phyloP scores from a whole-genome alignment of 1,140 invertebrate species.

The Drosophila tristis region DNA sequence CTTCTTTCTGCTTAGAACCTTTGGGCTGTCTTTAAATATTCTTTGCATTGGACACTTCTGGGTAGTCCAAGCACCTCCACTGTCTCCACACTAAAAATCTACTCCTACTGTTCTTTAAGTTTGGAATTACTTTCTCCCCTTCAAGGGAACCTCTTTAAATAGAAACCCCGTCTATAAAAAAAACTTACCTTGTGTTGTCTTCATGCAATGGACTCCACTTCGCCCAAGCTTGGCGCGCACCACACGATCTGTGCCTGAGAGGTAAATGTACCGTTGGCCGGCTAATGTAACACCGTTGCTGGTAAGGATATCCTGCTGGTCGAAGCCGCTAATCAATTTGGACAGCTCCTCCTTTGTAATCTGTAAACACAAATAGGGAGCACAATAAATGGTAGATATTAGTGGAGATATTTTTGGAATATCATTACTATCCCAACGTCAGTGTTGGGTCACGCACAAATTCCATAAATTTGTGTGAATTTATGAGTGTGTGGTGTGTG shows the following conservation, averaged over 20 bases:
- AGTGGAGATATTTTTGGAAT: constrained; percentile 10
- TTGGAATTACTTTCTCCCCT: no score
- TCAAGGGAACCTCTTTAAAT: background rate
- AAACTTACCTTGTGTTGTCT: constrained; percentile 92
- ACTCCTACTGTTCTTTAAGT: no score
- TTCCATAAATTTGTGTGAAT: constrained; percentile 56
- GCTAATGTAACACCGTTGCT: constrained; percentile 94
- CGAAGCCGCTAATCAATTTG: constrained; percentile 94
- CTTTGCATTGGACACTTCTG: no score
- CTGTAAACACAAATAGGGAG: constrained; percentile 84
- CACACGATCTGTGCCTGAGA: constrained; percentile 95
- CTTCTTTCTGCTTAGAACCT: no score
- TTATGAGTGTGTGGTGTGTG: constrained; percentile 30
- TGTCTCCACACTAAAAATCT: no score
- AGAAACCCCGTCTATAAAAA: no score
- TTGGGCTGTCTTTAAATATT: no score
- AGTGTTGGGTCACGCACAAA: constrained; percentile 52
- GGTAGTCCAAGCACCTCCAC: no score
- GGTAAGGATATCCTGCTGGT: constrained; percentile 93
- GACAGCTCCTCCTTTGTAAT: constrained; percentile 94
- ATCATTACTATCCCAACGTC: no score
- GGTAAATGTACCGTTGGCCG: constrained; percentile 95
- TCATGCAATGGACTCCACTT: constrained; percentile 96
- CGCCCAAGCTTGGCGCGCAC: constrained; percentile 96
- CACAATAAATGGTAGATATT: constrained; percentile 10